Base-by-base conservation (phyloP, 2,797 vertebrate genomes). In the Stomatorhinus walkeri region DNA sequence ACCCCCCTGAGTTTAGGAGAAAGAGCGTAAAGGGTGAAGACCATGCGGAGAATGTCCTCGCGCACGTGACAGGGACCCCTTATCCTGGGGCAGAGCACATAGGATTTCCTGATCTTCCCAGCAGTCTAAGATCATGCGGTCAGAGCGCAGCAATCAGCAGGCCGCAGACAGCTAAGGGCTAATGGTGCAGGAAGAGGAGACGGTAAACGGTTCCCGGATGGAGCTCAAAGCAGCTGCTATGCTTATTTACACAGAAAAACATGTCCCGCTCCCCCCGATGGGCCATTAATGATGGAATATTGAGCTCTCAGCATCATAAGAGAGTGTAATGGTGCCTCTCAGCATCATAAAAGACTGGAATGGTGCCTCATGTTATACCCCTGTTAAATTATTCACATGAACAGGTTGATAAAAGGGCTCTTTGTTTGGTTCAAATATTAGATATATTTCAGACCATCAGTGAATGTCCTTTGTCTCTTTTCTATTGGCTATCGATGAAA, bases 111-210 rank as follows among this genome's bases (percentile, higher is more conserved):
- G 88, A 40, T 84, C 84, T 59, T 32, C 88, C 85, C 87, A 64
- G 40, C 84, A 88, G 89, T 88, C 91, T 76, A 90, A 92, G 40
- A 92, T 22, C 49, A 43, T 79, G 64, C 5, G 79, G 86, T 52
- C 86, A 49, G 8, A 84, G 4, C 2, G 9, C 61, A 76, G 89
- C 93, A 94, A 93, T 94, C 92, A 90, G 85, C 10, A 81, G 52
- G 79, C 84, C 87, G 87, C 92, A 92, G 54, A 16, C 43, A 24
- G 46, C 36, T 36, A 4, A 3, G 16, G n/a, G 46, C 59, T 87
- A 72, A 89, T 8, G 61, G 84, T 6, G 36, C 7, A 28, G 87
- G 59, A 81, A 46, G 32, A 3, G 19, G 19, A 5, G 43, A 12
- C 46, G 12, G 46, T 46, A 54, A 48, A 43, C 16, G 76, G 68